Conservation (phyloP, 2,113 vertebrate genomes). For the Crocuta crocuta region DNA sequence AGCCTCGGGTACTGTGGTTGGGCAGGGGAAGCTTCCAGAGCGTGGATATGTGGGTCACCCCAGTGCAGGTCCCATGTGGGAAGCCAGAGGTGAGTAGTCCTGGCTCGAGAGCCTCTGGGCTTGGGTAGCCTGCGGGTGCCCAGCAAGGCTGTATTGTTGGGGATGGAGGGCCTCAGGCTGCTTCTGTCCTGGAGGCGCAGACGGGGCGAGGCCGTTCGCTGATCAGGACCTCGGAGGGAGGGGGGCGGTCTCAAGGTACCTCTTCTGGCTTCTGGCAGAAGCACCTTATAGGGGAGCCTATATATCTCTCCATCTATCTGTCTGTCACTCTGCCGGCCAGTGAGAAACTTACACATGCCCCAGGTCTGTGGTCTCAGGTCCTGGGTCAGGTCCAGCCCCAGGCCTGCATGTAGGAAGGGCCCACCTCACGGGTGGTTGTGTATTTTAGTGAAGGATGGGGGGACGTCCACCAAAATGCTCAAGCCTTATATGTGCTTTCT, state of each 20-base stretch:
- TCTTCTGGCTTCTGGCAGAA: not conserved
- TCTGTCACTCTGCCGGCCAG: not conserved
- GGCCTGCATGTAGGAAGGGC: no score
- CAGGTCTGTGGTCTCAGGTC: not conserved
- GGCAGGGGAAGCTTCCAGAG: no score
- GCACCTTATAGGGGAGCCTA: not conserved
- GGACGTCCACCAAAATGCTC: not conserved
- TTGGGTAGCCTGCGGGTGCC: not conserved
- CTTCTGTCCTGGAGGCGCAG: not conserved
- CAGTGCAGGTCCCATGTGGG: not conserved
- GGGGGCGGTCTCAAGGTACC: accelerated
- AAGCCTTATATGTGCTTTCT: not conserved
- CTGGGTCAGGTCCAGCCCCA: no score
- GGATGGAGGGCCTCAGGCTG: not conserved
- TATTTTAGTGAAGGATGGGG: not conserved
- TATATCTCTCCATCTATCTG: not conserved
- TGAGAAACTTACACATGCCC: not conserved
- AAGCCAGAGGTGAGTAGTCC: not conserved
- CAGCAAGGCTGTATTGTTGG: not conserved
- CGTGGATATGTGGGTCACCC: not conserved
- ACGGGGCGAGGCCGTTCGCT: not conserved
- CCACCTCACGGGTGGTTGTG: accelerated
- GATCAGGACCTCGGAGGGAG: not conserved
- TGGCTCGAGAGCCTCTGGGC: not conserved
- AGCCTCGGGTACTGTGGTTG: not conserved